Evolutionary conservation across 2,113 vertebrate species (phyloP).

Genomic region (Marmota flaviventris): DNA sequence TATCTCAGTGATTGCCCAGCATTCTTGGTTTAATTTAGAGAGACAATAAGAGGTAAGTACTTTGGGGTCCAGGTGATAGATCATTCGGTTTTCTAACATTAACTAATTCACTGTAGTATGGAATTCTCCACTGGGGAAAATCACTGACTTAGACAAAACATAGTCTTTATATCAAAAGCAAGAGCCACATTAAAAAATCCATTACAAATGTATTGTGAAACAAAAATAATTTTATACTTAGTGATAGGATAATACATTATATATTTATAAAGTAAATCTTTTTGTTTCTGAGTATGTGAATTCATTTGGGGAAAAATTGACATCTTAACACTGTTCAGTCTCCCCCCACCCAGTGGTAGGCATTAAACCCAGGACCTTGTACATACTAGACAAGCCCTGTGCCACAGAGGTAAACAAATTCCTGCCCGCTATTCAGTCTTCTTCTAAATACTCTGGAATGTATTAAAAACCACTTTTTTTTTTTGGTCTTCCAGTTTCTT

Average conservation of each 20-base stretch:
- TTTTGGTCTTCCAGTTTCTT: neutral
- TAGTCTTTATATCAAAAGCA: slow-evolving; percentile 24
- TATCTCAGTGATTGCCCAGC: too few relatives aligned
- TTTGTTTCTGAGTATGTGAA: slow-evolving; percentile 53
- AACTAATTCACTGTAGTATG: neutral
- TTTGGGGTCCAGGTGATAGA: neutral
- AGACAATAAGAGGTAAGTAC: neutral
- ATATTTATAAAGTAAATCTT: neutral
- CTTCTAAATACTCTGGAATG: neutral
- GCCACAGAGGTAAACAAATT: too few relatives aligned
- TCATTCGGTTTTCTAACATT: neutral
- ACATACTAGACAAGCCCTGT: too few relatives aligned
- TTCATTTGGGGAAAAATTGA: neutral
- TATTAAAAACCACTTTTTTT: neutral
- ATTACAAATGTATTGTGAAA: slow-evolving; percentile 13
- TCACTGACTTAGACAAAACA: slow-evolving; percentile 22
- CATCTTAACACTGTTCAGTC: neutral
- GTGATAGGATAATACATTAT: neutral
- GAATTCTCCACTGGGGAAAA: neutral
- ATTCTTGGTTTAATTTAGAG: slow-evolving; percentile 18
- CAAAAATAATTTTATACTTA: neutral
- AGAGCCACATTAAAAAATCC: neutral
- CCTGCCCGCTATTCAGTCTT: neutral
- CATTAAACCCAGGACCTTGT: too few relatives aligned
- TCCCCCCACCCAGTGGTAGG: too few relatives aligned